phyloP scores from a whole-genome alignment of 2,888 invertebrate genomes.

The Eumerus sabulonum region DNA sequence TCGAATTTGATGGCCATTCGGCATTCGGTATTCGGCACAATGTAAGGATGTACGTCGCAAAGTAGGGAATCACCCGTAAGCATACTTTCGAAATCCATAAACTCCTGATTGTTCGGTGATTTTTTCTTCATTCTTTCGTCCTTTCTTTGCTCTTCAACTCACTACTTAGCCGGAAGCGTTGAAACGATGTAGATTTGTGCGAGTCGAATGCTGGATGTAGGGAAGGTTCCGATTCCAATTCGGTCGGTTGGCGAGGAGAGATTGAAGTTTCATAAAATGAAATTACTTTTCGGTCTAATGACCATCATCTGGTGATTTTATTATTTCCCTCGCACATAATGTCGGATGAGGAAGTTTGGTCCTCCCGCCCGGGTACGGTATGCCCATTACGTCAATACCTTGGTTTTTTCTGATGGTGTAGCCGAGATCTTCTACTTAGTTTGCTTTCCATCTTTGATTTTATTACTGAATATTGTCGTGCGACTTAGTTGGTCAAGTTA shows the following conservation, averaged over 20 bases:
- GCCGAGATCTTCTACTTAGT: conserved; percentile 12
- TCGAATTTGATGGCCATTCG: conserved; percentile 46
- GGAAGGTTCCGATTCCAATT: conserved; percentile 40
- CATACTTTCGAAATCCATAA: conserved; percentile 50
- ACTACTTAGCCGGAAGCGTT: conserved; percentile 19
- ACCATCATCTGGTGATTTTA: conserved; percentile 69
- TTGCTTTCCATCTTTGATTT: conserved; percentile 48
- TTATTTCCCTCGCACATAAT: conserved; percentile 55
- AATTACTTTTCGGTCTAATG: conserved; percentile 69
- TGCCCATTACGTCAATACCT: conserved; percentile 49
- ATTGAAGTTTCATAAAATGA: conserved; percentile 68
- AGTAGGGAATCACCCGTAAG: conserved; percentile 6
- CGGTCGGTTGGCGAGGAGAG: conserved; percentile 24
- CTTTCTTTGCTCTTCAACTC: conserved; percentile 3
- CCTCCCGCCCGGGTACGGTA: conserved; percentile 5
- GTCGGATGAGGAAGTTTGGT: conserved; percentile 26
- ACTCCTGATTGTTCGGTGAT: conserved; percentile 32
- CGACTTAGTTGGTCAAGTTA: not conserved
- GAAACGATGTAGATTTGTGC: conserved; percentile 45
- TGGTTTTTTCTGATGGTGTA: conserved; percentile 36
- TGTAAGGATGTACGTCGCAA: conserved; percentile 30
- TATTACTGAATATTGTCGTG: conserved; percentile 42
- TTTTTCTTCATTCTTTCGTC: too few species aligned
- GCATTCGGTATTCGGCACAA: conserved; percentile 41
- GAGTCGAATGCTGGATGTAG: not conserved